Base-by-base conservation (phyloP, 2,888 invertebrate genomes). In the Asteroscopus sphinx region DNA sequence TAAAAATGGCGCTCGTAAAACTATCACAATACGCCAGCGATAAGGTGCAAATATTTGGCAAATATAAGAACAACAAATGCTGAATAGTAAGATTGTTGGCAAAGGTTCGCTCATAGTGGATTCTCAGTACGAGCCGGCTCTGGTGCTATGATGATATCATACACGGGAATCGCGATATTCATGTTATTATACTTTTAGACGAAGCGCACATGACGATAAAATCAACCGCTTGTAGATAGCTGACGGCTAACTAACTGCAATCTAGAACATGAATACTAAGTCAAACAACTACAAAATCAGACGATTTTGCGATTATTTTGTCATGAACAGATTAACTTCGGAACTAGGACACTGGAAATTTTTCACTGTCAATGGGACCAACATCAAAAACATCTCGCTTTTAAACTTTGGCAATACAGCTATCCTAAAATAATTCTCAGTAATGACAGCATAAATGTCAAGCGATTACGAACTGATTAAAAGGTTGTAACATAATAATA, bases 1-100 rank as follows among this genome's bases (percentile, higher is more conserved):
- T 83, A 83, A 86, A 86, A 83, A 85, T 85, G 82, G 79, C 69
- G 62, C 76, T 82, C 86, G 79, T 87, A 88, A 87, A 88, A 86
- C 85, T 86, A 88, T 91, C 86, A 86, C 83, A 86, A 82, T 80
- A 80, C 66, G 69, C 68, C 58, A 55, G 79, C 83, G 86, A 88
- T 87, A 88, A 90, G 87, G 89, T 88, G 89, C 82, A 86, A 88
- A 89, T 88, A 88, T 89, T 90, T 91, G 89, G 89, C 91, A 85
- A 88, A 91, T 87, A 89, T 86, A 86, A 85, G 86, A 87, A 87
- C 85, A 89, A 89, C 86, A 89, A 83, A 84, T 81, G 83, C 84
- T 86, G 86, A 88, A 88, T 86, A 85, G 88, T 86, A 80, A 87
- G 82, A 88, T 86, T 84, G 86, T 89, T 90, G 91, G 91, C 91